Evolutionary conservation across 64 coral and sea anemone species (phyloP), one percentile per base, ranked within the genome.

Genomic region (Montipora sp.): DNA sequence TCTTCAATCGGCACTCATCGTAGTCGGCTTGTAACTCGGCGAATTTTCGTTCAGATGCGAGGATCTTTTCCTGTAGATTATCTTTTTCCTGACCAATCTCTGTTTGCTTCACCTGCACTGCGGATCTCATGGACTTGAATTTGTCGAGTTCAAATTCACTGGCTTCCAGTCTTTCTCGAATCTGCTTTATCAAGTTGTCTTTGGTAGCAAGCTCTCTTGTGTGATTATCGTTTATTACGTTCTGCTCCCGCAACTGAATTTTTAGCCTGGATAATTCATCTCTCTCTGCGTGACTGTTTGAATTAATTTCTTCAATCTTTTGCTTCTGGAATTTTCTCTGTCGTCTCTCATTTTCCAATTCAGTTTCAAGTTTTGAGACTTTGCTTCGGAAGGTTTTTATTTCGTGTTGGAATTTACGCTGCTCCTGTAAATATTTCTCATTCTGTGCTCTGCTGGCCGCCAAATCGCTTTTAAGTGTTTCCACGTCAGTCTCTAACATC

Each of bases 201-300:
- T 98, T 98, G 24, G 92, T 78, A 72, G 81, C 77, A 19, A 92
- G 89, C 20, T 94, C 92, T 20, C 79, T 94, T 0, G 77, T 58
- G 60, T 98, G 83, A 14, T 93, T 77, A 48, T 94, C 95, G 1
- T 84, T 84, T 5, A 44, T 36, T n/a, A 98, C 53, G 63, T 75
- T 80, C 45, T 98, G 92, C 9, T 98, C 95, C 44, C 92, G 95
- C 67, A 98, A 75, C 60, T 90, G 89, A 14, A 84, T 71, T 83
- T 98, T 98, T 15, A 98, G 73, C 77, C 92, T 82, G 15, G 79
- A 88, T 45, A 98, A 75, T 78, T 98, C 92, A 44, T 98, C 95
- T 81, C 81, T 83, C 50, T 98, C 93, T 49, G 88, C 71, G 3
- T 74, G 53, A 76, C 92, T 89, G 5, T 82, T 81, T 55, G 89